phyloP scores from a whole-genome alignment of 2,797 vertebrate species.

The Coendou prehensilis region DNA sequence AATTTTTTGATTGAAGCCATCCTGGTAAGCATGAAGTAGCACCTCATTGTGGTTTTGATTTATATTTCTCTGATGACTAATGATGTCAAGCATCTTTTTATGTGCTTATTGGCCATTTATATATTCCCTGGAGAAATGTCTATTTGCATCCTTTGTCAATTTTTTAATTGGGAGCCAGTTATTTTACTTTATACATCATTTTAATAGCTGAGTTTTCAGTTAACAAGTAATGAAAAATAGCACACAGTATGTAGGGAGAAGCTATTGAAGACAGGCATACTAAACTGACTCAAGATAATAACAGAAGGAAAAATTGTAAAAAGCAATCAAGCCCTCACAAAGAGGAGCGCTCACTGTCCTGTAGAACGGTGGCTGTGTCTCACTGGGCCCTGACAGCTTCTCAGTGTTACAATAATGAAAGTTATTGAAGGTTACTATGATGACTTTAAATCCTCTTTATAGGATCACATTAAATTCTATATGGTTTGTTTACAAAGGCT shows the following conservation, averaged over 20 bases:
- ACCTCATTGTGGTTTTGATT: slow-evolving; percentile 2
- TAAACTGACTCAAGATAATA: background rate
- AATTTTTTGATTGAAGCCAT: background rate
- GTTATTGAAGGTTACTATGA: background rate
- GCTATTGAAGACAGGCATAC: background rate
- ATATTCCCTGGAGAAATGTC: slow-evolving; percentile 44
- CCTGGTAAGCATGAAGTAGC: background rate
- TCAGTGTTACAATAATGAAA: background rate
- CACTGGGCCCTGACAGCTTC: background rate
- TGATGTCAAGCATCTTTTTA: background rate
- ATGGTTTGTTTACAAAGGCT: slow-evolving; percentile 46
- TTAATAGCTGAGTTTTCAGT: slow-evolving; percentile 47
- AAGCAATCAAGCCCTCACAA: background rate
- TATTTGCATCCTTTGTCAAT: background rate
- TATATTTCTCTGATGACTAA: slow-evolving; percentile 27
- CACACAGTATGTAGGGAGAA: background rate
- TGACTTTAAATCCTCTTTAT: slow-evolving; percentile 55
- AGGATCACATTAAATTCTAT: slow-evolving; percentile 43
- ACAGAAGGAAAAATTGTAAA: background rate
- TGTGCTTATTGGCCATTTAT: background rate
- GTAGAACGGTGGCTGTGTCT: background rate
- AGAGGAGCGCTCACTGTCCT: background rate
- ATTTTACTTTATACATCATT: slow-evolving; percentile 46
- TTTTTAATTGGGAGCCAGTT: slow-evolving; percentile 34
- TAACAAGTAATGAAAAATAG: slow-evolving; percentile 41